Evolutionary conservation across 1,140 invertebrate species (phyloP).

Genomic region (Eumaeus atala): DNA sequence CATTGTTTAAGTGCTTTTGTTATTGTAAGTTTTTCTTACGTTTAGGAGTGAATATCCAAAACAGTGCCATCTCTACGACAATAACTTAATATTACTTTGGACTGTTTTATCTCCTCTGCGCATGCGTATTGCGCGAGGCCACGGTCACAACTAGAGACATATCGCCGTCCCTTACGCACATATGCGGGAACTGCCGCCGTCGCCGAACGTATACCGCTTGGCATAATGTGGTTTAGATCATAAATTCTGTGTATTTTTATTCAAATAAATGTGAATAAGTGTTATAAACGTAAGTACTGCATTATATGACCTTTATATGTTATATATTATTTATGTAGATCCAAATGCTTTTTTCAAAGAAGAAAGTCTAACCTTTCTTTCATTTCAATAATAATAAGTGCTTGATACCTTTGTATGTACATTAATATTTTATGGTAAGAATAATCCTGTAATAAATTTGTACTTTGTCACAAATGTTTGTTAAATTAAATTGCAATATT

Average conservation of each 20-base stretch:
- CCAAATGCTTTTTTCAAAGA: not conserved
- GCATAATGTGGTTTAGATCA: constrained; percentile 44
- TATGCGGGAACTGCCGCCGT: constrained; percentile 32
- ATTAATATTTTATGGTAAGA: not conserved
- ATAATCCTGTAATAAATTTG: no score
- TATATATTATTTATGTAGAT: constrained; percentile 3
- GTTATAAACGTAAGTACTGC: constrained; percentile 44
- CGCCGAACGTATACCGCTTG: constrained; percentile 46
- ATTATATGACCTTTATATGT: not conserved
- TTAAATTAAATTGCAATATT: not conserved
- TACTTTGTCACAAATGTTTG: no score
- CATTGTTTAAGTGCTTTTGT: no score
- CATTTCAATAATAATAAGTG: not conserved
- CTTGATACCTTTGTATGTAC: not conserved
- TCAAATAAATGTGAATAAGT: constrained; percentile 29
- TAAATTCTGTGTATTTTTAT: constrained; percentile 40
- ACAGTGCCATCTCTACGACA: constrained; percentile 41
- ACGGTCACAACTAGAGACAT: constrained; percentile 47
- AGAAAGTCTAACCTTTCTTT: constrained; percentile 2
- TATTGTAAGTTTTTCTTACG: not conserved
- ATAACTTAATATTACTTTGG: not conserved
- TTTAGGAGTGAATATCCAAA: constrained; percentile 11
- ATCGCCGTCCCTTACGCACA: constrained; percentile 35
- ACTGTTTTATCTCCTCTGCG: constrained; percentile 50
- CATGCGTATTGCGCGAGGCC: constrained; percentile 57